Evolutionary conservation across 2,888 invertebrate species (phyloP), one percentile per base, ranked within the genome.

Genomic region (Spicauda simplicius): DNA sequence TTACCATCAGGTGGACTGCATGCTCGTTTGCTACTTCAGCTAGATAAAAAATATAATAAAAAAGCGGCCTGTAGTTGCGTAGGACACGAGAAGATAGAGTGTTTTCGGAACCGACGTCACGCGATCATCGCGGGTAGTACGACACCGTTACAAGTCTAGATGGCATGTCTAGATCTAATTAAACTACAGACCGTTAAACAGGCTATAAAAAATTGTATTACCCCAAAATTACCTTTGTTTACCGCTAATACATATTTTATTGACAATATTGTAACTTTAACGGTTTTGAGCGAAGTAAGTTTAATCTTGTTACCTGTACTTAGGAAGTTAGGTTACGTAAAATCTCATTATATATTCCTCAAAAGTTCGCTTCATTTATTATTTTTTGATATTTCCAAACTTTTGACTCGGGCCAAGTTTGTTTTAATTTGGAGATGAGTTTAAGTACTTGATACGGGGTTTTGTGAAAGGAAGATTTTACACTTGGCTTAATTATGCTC

Each of bases 111-210:
- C n/a, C n/a, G n/a, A n/a, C n/a, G n/a, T n/a, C n/a, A n/a, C n/a
- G n/a, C n/a, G n/a, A n/a, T 25, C 25, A 11, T 11, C 14, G 14
- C 19, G 1, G 2, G 11, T 20, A 12, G 19, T 58, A 18, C 6
- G 20, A 48, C 48, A 18, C 14, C 14, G n/a, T 50, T 48, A 25
- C 30, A 59, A 18, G 19, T 45, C 14, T 19, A 54, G 53, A 63
- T 63, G 62, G 55, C 62, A 63, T 63, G 62, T 63, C 45, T 30
- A 55, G 62, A 63, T 63, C 55, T 63, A 55, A 63, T 63, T 63
- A 63, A 16, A 55, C 16, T 12, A 20, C 16, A 54, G 16, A 30
- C 19, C 64, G 50, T 64, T 50, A 57, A 57, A 37, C 19, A 37
- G 20, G 56, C 50, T 20, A 57, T 64, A 64, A 64, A 64, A 30